These are phyloP conservation scores for Alviniconcha strummeri DNA, from an alignment of 2,888 invertebrate species.

Conservation along the genomic window DNA sequence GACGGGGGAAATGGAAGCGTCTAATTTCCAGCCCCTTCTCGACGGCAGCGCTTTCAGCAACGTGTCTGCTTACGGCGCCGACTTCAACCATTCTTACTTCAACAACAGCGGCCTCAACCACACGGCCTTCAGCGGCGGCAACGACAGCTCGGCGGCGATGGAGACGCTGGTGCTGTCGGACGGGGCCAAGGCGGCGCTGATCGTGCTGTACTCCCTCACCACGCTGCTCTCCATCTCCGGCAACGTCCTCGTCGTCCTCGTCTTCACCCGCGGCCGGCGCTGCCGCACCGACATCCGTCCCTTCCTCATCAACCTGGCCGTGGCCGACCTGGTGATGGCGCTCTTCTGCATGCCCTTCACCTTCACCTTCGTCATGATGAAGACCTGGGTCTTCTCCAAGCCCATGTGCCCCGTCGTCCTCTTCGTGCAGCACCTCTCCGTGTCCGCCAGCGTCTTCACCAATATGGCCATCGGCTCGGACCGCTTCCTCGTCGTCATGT, in stretches of 20 bases:
- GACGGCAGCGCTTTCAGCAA: too few relatives aligned
- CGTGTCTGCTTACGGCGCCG: too few relatives aligned
- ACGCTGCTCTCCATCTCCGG: constrained; percentile 74
- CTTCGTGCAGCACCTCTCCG: constrained; percentile 75
- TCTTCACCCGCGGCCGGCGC: constrained; percentile 72
- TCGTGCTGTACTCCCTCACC: constrained; percentile 74
- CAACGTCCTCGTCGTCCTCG: constrained; percentile 75
- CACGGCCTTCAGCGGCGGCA: constrained; percentile 8
- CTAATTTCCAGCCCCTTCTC: too few relatives aligned
- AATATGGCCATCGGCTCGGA: constrained; percentile 76
- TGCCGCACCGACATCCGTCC: constrained; percentile 69
- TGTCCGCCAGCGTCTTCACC: constrained; percentile 74
- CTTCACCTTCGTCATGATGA: constrained; percentile 75
- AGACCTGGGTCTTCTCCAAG: constrained; percentile 75
- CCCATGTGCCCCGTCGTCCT: constrained; percentile 75
- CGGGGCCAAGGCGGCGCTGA: constrained; percentile 53
- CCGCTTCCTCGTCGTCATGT: constrained; percentile 69
- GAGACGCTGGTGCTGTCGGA: constrained; percentile 36
- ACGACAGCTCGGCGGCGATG: not conserved
- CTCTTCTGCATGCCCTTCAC: constrained; percentile 93
- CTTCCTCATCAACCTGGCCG: constrained; percentile 88
- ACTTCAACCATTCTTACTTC: constrained; percentile 1
- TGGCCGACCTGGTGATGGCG: constrained; percentile 93
- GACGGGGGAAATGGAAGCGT: too few relatives aligned
- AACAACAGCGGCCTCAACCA: not conserved